Conservation (phyloP, 2,113 vertebrate species). For the Panthera leo region DNA sequence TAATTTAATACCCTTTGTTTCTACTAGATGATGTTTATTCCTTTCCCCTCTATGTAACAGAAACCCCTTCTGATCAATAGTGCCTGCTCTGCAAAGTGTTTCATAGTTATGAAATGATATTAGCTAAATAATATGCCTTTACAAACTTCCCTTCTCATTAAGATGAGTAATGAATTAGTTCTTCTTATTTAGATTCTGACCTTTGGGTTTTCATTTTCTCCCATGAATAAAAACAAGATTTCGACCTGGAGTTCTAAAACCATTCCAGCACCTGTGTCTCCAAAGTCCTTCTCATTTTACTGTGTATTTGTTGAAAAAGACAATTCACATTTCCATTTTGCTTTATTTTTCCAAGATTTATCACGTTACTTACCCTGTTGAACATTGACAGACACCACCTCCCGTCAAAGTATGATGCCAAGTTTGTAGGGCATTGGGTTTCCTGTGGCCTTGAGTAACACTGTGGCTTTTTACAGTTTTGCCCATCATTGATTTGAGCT, state of each 20-base stretch:
- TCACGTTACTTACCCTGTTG: background rate
- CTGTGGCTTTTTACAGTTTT: background rate
- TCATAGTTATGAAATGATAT: background rate
- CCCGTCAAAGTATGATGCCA: background rate
- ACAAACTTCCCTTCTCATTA: background rate
- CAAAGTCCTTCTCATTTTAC: slow-evolving; percentile 36
- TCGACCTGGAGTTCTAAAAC: background rate
- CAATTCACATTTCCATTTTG: background rate
- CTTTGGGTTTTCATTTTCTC: slow-evolving; percentile 17
- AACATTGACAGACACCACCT: background rate
- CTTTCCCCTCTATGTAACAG: background rate
- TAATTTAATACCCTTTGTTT: background rate
- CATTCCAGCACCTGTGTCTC: background rate
- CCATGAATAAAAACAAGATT: slow-evolving; percentile 8
- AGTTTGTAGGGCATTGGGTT: background rate
- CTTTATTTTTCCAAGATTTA: background rate
- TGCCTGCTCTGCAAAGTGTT: background rate
- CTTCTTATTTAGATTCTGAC: slow-evolving; percentile 60
- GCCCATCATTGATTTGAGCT: background rate
- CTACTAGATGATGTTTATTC: background rate
- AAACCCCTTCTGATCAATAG: background rate
- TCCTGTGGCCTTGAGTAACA: background rate
- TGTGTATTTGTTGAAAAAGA: slow-evolving; percentile 21
- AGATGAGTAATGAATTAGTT: background rate
- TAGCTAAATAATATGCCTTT: background rate